A percentile compares a stretch with the other conserved stretches of the same genome.
Evolutionary conservation across 1,140 invertebrate species (phyloP).

Genomic region (Drosophila kohkoa): DNA sequence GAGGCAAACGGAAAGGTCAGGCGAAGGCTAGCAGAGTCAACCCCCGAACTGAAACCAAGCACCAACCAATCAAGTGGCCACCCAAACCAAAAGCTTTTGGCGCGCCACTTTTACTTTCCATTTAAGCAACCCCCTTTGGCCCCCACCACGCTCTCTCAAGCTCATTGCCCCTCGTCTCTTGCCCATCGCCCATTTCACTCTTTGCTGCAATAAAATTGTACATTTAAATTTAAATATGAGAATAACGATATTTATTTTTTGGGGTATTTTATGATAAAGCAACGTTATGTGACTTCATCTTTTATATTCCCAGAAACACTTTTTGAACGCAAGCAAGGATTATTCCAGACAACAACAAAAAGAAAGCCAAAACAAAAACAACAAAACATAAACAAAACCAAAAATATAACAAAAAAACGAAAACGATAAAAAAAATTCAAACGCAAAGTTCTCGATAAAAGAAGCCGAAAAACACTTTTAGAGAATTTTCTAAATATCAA

Average conservation of each 20-base stretch:
- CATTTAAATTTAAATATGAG: slow-evolving; percentile 34
- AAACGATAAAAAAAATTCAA: slow-evolving; percentile 55
- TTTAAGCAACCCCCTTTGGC: slow-evolving; percentile 41
- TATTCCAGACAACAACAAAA: slow-evolving; percentile 69
- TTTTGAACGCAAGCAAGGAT: slow-evolving; percentile 83
- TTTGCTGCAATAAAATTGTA: slow-evolving; percentile 32
- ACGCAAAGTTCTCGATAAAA: slow-evolving; percentile 63
- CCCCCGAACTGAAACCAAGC: slow-evolving; percentile 61
- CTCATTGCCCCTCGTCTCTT: not conserved
- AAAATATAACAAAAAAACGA: slow-evolving; percentile 38
- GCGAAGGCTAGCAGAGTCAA: slow-evolving; percentile 36
- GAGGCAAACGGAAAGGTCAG: slow-evolving; percentile 39
- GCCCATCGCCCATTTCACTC: not conserved
- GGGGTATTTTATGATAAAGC: slow-evolving; percentile 30
- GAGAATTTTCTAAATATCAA: slow-evolving; percentile 57
- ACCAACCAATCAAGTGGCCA: slow-evolving; percentile 80
- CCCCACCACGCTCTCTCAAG: not conserved
- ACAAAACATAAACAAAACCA: slow-evolving; percentile 46
- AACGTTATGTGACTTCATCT: slow-evolving; percentile 40
- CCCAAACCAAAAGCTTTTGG: slow-evolving; percentile 74
- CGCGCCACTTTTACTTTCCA: slow-evolving; percentile 76
- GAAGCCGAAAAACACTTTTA: slow-evolving; percentile 59
- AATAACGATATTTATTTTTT: slow-evolving; percentile 20
- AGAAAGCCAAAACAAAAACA: slow-evolving; percentile 46
- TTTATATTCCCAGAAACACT: slow-evolving; percentile 78